Conservation (phyloP, 2,113 vertebrate genomes). For the Dolichotis patagonum region DNA sequence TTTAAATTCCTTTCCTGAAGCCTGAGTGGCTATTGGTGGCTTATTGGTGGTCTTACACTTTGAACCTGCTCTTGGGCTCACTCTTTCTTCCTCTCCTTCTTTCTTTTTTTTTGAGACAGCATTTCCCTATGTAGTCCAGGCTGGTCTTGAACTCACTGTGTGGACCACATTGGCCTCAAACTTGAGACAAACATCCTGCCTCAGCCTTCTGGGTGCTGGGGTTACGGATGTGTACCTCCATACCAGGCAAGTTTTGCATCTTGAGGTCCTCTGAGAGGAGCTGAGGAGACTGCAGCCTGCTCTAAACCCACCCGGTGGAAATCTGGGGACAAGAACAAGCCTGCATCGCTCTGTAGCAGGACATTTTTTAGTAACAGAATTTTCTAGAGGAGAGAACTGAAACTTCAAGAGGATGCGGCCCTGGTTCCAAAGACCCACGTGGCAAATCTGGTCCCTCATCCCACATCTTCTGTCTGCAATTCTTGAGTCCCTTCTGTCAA, state of each 20-base stretch:
- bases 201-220: background rate
- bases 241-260: background rate
- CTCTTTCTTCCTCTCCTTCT: too few relatives aligned
- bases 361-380: background rate
- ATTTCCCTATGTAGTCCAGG: background rate
- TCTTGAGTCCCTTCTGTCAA: background rate
- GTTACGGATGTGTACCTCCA: background rate
- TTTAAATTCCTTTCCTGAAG: background rate
- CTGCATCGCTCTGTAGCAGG: background rate
- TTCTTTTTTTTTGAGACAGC: background rate
- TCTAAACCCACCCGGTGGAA: background rate
- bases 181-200: background rate
- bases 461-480: fast-evolving
- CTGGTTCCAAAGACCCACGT: background rate
- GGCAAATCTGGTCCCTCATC: background rate
- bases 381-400: background rate
- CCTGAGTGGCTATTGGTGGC: background rate
- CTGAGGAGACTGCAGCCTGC: background rate
- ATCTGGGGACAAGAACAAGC: background rate
- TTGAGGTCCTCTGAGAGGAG: background rate
- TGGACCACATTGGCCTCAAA: background rate
- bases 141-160: background rate
- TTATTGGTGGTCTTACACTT: background rate
- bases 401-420: background rate
- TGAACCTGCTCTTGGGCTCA: background rate